Conservation (phyloP, 2,113 vertebrate species). For the Paracanthobrama guichenoti region DNA sequence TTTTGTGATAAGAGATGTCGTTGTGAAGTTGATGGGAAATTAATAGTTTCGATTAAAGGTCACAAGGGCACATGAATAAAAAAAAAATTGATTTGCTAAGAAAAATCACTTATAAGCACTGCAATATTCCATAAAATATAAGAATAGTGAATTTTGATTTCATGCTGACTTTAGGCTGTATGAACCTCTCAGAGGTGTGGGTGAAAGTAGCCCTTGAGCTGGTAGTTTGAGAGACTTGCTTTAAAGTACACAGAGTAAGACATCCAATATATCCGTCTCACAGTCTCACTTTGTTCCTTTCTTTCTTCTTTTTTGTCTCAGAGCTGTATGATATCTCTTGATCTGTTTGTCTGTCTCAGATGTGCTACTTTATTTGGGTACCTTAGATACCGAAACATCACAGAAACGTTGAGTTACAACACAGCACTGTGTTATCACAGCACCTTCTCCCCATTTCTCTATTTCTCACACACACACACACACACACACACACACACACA, state of each 20-base stretch:
- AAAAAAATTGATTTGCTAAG: too few species aligned
- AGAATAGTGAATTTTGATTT: neutral
- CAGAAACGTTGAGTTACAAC: slow-evolving; percentile 33
- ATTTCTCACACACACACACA: slow-evolving; percentile 17
- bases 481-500: slow-evolving; percentile 42
- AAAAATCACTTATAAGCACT: too few species aligned
- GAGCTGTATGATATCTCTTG: neutral
- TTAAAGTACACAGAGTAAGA: neutral
- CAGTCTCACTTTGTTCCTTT: neutral
- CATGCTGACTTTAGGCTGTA: neutral
- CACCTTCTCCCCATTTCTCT: slow-evolving; percentile 13
- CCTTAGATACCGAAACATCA: slow-evolving; percentile 36
- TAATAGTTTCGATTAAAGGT: too few species aligned
- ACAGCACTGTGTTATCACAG: slow-evolving; percentile 35
- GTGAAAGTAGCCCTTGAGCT: neutral
- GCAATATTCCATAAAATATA: too few species aligned
- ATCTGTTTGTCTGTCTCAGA: slow-evolving; percentile 31
- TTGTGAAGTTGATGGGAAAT: too few species aligned
- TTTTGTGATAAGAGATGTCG: too few species aligned
- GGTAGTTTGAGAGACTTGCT: neutral
- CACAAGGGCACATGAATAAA: too few species aligned
- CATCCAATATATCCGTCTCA: neutral
- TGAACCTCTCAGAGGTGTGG: neutral
- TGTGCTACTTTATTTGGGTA: slow-evolving; percentile 11
- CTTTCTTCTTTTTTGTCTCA: slow-evolving; percentile 43